Conservation (phyloP, 2,797 vertebrate species). For the Brachyrhaphis roseni region DNA sequence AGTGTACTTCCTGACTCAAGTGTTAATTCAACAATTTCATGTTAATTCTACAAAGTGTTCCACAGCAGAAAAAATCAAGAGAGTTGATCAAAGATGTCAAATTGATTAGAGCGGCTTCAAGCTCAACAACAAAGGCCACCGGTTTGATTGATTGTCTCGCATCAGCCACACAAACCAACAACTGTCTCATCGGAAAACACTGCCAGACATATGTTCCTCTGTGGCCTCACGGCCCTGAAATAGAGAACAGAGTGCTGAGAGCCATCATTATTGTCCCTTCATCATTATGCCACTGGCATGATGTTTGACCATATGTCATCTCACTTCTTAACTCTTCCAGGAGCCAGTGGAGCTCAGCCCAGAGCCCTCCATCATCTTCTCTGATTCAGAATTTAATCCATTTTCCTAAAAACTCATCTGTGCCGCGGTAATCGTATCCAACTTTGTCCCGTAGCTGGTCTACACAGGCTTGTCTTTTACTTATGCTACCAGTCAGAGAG, state of each 20-base stretch:
- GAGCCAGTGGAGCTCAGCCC: constrained; percentile 10
- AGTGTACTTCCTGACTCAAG: not conserved
- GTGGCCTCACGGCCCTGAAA: constrained; percentile 18
- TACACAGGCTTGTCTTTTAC: constrained; percentile 12
- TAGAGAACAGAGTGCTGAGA: constrained; percentile 28
- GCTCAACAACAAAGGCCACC: not conserved
- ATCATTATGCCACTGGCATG: constrained; percentile 37
- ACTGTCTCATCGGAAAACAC: constrained; percentile 2
- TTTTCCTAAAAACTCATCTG: constrained; percentile 12
- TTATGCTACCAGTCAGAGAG: not conserved
- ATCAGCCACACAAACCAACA: not conserved
- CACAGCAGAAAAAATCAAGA: not conserved
- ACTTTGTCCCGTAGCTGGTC: not conserved
- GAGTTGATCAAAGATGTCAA: not conserved
- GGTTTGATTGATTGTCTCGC: not conserved
- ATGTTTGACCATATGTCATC: constrained; percentile 38
- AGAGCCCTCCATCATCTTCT: constrained; percentile 14
- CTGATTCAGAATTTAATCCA: not conserved
- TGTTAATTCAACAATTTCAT: not conserved
- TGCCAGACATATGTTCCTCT: constrained; percentile 12
- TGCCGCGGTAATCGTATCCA: not conserved
- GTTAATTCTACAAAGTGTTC: not conserved
- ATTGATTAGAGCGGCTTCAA: constrained; percentile 2
- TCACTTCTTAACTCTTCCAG: constrained; percentile 16
- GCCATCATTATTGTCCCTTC: constrained; percentile 29